Base-by-base conservation (phyloP, 2,797 vertebrate species). In the Alcedo atthis region DNA sequence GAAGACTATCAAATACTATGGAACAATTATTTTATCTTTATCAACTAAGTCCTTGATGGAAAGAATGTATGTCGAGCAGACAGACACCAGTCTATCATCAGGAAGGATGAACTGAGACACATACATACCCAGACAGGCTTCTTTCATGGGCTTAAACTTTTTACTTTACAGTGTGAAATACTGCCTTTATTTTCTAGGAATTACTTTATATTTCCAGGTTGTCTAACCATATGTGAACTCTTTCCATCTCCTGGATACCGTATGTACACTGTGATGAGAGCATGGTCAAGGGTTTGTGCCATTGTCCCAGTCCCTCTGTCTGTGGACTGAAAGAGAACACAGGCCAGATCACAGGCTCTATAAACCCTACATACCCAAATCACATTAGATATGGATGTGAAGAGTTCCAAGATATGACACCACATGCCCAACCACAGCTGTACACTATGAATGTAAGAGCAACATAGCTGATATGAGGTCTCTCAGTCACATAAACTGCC, bases 351-450 rank as follows among this genome's bases (percentile, higher is more conserved):
- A 55, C 30, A 40, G 32, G 10, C 6, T 6, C 16, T 21, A 51
- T 25, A 48, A 63, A 32, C 14, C n/a, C 25, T 12, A n/a, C 6
- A 10, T 22, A 37, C 2, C 4, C 30, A 77, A 42, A 45, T n/a
- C 35, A 10, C 1, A 0, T 54, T 24, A 48, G 26, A 11, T 55
- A 28, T 0, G 6, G 32, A 40, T 69, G 11, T 53, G 68, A 90
- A 46, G 42, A 62, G 35, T 32, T 20, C 20, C 70, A 57, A 8
- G 12, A 75, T 9, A 5, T 71, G 45, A 46, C 7, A 40, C 6
- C 26, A 8, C 4, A 2, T 18, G 18, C 11, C 15, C 33, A 40
- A 2, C 4, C 32, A 32, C 21, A 89, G 28, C 22, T 0, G 0
- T 26, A 18, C 6, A 7, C 30, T 55, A 2, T 26, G 8, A 70